Conservation (phyloP, 2,113 vertebrate species). For the Xenopus laevis region DNA sequence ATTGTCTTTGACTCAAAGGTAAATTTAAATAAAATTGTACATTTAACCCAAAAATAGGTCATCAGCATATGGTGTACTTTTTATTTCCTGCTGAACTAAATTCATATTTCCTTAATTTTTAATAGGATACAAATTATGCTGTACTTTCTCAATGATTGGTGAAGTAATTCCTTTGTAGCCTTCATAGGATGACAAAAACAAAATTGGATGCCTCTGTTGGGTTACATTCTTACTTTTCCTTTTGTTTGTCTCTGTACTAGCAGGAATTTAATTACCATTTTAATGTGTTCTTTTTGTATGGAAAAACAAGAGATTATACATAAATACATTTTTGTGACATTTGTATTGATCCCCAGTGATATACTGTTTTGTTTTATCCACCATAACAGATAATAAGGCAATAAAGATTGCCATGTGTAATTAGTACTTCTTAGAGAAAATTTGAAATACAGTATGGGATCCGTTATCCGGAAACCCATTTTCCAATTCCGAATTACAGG, state of each 20-base stretch:
- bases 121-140: neutral
- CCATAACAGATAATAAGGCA: constrained; percentile 15
- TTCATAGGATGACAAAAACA: constrained; percentile 18
- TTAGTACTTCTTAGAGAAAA: neutral
- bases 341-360: constrained; percentile 13
- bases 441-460: neutral
- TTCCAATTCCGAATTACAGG: no score
- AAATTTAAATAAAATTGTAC: no score
- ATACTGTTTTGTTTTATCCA: neutral
- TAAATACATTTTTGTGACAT: constrained; percentile 24
- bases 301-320: constrained; percentile 33
- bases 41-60: no score
- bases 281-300: constrained; percentile 10
- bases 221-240: constrained; percentile 29
- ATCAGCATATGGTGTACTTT: no score
- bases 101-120: neutral
- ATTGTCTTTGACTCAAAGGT: no score
- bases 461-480: no score
- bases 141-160: constrained; percentile 9
- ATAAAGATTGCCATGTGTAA: neutral
- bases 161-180: constrained; percentile 18
- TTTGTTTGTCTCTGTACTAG: constrained; percentile 10
- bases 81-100: no score
- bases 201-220: constrained; percentile 26
- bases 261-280: constrained; percentile 33